Percentiles rank a stretch among this genome's conserved stretches.
Evolutionary conservation across 2,888 invertebrate species (phyloP).

Genomic region (Lasioglossum zephyrum): DNA sequence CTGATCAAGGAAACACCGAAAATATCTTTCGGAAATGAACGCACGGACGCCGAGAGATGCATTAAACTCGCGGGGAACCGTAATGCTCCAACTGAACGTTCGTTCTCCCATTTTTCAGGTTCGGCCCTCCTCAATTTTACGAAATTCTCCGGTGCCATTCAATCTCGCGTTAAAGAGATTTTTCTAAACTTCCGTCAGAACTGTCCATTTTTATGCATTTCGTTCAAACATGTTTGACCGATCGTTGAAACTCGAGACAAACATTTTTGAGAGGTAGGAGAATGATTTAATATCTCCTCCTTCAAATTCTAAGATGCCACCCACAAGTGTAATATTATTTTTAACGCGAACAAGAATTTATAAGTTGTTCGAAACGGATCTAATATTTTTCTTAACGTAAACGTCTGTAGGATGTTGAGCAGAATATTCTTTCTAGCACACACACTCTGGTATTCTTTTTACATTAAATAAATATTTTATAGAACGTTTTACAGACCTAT

Average conservation of each 20-base stretch:
- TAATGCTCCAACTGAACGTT: background rate
- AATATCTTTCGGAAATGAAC: conserved; percentile 40
- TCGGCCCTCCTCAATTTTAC: background rate
- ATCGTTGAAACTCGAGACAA: background rate
- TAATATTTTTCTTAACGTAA: background rate
- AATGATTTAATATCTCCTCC: too few relatives aligned
- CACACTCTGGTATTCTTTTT: background rate
- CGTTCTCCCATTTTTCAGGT: background rate
- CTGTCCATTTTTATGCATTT: background rate
- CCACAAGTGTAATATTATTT: background rate
- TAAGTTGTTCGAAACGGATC: background rate
- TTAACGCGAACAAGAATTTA: background rate
- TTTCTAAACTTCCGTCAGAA: background rate
- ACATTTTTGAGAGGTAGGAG: background rate
- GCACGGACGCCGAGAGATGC: background rate
- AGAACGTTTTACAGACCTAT: background rate
- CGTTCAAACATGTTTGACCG: background rate
- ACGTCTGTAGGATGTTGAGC: background rate
- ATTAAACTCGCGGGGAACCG: background rate
- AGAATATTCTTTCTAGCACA: background rate
- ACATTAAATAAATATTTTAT: background rate
- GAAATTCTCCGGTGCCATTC: background rate
- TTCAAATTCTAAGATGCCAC: too few relatives aligned
- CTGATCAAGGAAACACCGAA: conserved; percentile 51
- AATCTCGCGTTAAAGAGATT: background rate